Evolutionary conservation across 2,113 vertebrate species (phyloP).

Genomic region (Amblyornis subalaris): DNA sequence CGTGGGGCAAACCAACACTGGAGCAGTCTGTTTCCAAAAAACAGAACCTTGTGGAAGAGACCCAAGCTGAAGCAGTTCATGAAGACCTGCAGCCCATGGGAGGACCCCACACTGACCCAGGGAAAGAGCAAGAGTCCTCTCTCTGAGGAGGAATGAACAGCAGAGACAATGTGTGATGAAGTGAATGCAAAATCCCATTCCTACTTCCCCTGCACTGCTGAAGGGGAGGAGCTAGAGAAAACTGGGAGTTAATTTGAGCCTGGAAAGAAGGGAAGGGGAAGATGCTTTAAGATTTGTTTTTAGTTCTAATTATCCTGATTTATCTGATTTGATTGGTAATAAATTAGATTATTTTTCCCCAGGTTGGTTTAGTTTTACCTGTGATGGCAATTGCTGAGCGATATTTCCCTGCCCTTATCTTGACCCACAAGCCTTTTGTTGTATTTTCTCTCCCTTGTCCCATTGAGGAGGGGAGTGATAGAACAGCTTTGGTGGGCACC

Average conservation of each 20-base stretch:
- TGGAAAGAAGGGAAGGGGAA: neutral
- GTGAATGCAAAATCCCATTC: neutral
- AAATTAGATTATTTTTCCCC: neutral
- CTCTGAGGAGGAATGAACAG: neutral
- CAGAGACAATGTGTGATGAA: neutral
- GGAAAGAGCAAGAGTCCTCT: neutral
- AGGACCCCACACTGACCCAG: neutral
- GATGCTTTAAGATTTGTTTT: neutral
- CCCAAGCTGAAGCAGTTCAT: accelerated
- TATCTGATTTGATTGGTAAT: neutral
- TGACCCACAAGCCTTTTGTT: neutral
- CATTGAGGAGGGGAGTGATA: neutral
- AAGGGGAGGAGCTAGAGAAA: neutral
- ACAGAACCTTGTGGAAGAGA: neutral
- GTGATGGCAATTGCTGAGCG: neutral
- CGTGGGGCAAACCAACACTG: accelerated
- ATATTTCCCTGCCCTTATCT: neutral
- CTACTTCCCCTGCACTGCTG: neutral
- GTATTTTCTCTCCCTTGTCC: neutral
- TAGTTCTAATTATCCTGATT: neutral
- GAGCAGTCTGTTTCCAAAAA: neutral
- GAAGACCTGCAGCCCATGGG: neutral
- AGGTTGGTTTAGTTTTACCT: neutral
- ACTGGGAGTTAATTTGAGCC: neutral
- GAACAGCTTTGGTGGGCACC: neutral